These are phyloP conservation scores for Ladona fulva DNA, from an alignment of 1,140 invertebrate genomes.

Conservation along the genomic window DNA sequence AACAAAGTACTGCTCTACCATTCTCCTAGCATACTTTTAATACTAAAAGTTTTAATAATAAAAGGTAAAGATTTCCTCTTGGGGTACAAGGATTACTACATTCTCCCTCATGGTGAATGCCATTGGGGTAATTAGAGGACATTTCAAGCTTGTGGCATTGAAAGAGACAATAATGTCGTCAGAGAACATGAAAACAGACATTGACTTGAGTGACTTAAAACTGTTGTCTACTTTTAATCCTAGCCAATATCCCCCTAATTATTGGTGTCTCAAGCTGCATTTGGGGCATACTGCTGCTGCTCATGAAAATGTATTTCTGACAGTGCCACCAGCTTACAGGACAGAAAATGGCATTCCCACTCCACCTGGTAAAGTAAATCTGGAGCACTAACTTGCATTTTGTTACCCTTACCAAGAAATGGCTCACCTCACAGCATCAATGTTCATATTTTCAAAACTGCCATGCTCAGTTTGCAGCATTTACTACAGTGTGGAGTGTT, in stretches of 20 bases:
- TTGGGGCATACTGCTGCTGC: slow-evolving; percentile 45
- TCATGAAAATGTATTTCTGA: slow-evolving; percentile 63
- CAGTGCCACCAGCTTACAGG: slow-evolving; percentile 37
- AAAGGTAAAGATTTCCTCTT: too few relatives aligned
- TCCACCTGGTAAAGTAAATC: slow-evolving; percentile 31
- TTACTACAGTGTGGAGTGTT: not conserved
- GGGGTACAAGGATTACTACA: too few relatives aligned
- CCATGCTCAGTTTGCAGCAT: not conserved
- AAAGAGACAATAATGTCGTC: too few relatives aligned
- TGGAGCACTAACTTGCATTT: slow-evolving; percentile 10
- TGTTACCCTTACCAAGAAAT: not conserved
- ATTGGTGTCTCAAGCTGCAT: slow-evolving; percentile 55
- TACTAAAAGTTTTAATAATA: too few relatives aligned
- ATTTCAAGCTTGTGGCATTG: too few relatives aligned
- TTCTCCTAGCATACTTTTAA: too few relatives aligned
- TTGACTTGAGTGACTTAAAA: not conserved
- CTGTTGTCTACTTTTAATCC: not conserved
- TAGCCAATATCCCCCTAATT: slow-evolving; percentile 61
- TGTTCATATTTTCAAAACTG: slow-evolving; percentile 12
- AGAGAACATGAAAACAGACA: too few relatives aligned
- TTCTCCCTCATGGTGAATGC: too few relatives aligned
- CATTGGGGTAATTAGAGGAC: too few relatives aligned
- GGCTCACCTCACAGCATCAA: not conserved
- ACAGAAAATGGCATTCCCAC: slow-evolving; percentile 21
- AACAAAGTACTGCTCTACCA: too few relatives aligned